These are phyloP conservation scores for Yponomeuta sedellus DNA, from an alignment of 2,888 invertebrate species.

Conservation along the genomic window DNA sequence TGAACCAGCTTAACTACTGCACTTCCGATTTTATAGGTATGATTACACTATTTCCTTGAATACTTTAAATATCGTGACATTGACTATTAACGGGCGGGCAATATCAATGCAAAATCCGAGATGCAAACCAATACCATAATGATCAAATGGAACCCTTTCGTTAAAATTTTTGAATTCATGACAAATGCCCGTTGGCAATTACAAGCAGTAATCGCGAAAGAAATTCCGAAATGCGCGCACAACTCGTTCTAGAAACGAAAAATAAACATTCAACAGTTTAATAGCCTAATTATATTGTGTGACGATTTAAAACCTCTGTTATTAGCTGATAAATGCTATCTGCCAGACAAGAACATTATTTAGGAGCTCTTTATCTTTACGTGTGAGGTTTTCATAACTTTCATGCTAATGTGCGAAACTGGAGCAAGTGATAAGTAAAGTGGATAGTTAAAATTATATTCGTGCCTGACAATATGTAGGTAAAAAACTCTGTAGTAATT, in stretches of 20 bases:
- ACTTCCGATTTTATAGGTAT: no score
- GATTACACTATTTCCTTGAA: no score
- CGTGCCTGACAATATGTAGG: neutral
- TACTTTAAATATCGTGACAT: no score
- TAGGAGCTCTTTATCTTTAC: neutral
- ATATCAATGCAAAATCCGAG: no score
- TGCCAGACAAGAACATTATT: neutral
- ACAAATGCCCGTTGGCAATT: no score
- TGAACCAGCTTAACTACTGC: no score
- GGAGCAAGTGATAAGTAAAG: neutral
- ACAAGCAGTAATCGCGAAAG: no score
- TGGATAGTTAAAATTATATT: neutral
- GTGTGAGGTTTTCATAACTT: neutral
- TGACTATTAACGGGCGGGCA: no score
- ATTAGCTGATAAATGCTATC: neutral
- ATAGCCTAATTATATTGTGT: neutral
- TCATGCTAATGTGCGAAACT: neutral
- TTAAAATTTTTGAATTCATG: no score
- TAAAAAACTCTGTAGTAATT: no score
- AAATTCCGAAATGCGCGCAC: neutral
- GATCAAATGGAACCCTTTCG: no score
- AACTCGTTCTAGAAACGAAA: neutral
- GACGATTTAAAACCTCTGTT: conserved; percentile 1
- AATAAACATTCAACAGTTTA: neutral
- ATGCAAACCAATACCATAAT: no score